phyloP scores from a whole-genome alignment of 2,113 vertebrate species.

The human (Homo sapiens) region DNA sequence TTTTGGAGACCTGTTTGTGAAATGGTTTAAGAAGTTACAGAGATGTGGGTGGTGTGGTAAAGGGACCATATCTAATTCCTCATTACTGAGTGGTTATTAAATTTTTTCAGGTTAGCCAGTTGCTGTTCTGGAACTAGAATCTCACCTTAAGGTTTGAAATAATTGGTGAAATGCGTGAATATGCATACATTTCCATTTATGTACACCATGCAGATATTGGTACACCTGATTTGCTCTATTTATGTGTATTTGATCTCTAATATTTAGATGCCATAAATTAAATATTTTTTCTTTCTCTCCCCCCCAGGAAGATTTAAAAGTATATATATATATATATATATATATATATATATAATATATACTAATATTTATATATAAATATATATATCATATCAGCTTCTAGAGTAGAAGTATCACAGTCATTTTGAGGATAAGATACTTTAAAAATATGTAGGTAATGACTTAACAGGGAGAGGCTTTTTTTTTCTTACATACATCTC shows the following conservation, averaged over 20 bases:
- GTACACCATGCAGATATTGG: background rate
- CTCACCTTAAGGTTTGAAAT: background rate
- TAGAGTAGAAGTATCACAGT: background rate
- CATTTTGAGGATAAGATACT: background rate
- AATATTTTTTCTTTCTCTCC: constrained; percentile 10
- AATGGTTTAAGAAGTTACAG: background rate
- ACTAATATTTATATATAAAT: too few species aligned
- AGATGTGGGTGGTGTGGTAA: background rate
- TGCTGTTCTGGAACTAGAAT: background rate
- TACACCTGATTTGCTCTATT: background rate
- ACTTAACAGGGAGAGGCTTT: background rate
- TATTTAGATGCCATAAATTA: background rate
- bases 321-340: background rate
- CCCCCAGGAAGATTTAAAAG: background rate
- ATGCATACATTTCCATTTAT: background rate
- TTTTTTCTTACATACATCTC: constrained; percentile 6
- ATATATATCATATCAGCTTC: background rate
- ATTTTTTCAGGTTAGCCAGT: background rate
- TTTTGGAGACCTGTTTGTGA: background rate
- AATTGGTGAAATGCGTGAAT: background rate
- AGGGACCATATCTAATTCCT: background rate
- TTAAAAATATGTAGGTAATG: background rate
- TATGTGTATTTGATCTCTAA: background rate
- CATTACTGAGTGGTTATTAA: background rate
- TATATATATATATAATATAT: too few species aligned